phyloP scores from a whole-genome alignment of 2,888 invertebrate genomes.

The Phengaris alcon region DNA sequence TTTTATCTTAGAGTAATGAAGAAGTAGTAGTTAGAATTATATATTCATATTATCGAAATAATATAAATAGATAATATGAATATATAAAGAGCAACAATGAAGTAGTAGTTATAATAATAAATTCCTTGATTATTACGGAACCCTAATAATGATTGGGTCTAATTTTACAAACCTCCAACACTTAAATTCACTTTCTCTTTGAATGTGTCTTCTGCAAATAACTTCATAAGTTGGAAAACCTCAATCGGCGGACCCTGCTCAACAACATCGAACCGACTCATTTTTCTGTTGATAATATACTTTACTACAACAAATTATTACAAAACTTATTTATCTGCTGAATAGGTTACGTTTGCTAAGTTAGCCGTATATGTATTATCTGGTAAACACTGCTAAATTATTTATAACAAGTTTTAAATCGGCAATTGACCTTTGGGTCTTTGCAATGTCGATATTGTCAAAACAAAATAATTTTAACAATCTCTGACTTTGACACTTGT shows the following conservation, averaged over 20 bases:
- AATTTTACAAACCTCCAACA: slow-evolving; percentile 89
- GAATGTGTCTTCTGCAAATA: slow-evolving; percentile 85
- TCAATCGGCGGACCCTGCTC: slow-evolving; percentile 93
- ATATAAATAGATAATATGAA: no score
- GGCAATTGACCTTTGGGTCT: slow-evolving; percentile 21
- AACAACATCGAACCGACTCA: slow-evolving; percentile 82
- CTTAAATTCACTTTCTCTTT: slow-evolving; percentile 95
- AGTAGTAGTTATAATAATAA: no score
- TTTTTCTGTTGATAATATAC: slow-evolving; percentile 38
- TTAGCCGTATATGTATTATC: not conserved
- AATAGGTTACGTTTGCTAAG: not conserved
- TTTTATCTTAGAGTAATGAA: no score
- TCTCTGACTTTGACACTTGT: not conserved
- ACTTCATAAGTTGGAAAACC: slow-evolving; percentile 92
- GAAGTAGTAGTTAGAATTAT: no score
- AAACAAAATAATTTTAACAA: not conserved
- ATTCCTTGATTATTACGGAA: no score
- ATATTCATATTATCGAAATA: no score
- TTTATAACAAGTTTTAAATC: not conserved
- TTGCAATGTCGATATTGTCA: slow-evolving; percentile 30
- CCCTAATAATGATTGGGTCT: not conserved
- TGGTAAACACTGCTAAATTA: not conserved
- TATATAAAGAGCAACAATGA: no score
- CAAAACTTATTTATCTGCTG: not conserved
- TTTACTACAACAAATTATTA: not conserved